Conservation (phyloP, 2,888 invertebrate species). For the Tinea semifulvella region DNA sequence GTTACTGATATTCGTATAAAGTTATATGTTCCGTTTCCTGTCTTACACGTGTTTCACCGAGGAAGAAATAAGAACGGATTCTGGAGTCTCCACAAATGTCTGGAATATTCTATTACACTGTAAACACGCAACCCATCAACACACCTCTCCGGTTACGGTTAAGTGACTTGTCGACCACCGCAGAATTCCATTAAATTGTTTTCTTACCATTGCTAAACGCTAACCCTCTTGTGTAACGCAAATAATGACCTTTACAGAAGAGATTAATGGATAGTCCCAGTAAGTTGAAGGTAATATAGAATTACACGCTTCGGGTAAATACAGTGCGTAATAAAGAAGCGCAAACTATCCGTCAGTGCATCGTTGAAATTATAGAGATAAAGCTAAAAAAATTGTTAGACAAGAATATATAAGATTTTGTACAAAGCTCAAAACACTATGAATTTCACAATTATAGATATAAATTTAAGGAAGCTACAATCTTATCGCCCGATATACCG, state of each 20-base stretch:
- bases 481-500: too few relatives aligned
- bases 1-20: too few relatives aligned
- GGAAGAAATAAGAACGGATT: background rate
- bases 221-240: constrained; percentile 34
- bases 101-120: constrained; percentile 44
- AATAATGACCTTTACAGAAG: constrained; percentile 30
- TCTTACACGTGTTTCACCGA: constrained; percentile 3
- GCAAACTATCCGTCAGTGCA: too few relatives aligned
- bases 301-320: constrained; percentile 4
- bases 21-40: constrained; percentile 3
- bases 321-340: too few relatives aligned
- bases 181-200: constrained; percentile 57
- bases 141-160: constrained; percentile 49
- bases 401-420: too few relatives aligned
- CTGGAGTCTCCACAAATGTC: constrained; percentile 8
- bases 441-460: too few relatives aligned
- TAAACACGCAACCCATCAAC: constrained; percentile 55
- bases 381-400: too few relatives aligned
- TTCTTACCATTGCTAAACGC: constrained; percentile 42
- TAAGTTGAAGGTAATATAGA: background rate
- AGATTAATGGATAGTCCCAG: constrained; percentile 4
- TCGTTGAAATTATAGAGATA: too few relatives aligned
- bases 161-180: constrained; percentile 59
- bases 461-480: too few relatives aligned
- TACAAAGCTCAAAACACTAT: too few relatives aligned